phyloP scores from a whole-genome alignment of 2,888 invertebrate genomes.

The Dorcus parallelipipedus region DNA sequence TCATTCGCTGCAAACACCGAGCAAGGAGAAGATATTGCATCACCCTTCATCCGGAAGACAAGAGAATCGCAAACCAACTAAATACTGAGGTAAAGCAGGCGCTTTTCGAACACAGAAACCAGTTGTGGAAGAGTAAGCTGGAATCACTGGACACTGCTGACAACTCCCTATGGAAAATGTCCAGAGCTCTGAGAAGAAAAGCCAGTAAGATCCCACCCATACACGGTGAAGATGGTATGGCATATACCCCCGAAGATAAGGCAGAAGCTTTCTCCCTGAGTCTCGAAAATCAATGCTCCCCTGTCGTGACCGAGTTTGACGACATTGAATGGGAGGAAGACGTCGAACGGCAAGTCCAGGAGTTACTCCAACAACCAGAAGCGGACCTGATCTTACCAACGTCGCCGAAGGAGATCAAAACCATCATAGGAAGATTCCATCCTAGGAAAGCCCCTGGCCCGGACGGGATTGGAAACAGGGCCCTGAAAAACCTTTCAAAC shows the following conservation, averaged over 20 bases:
- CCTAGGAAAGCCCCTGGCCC: too few relatives aligned
- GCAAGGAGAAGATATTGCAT: not conserved
- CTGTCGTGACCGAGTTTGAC: too few relatives aligned
- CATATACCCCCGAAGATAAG: slow-evolving; percentile 9
- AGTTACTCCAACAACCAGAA: too few relatives aligned
- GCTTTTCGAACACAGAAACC: not conserved
- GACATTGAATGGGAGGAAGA: too few relatives aligned
- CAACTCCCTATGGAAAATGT: not conserved
- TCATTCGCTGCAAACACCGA: not conserved
- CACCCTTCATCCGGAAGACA: not conserved
- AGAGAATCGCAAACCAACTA: not conserved
- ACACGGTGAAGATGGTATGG: slow-evolving; percentile 11
- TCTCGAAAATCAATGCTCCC: too few relatives aligned
- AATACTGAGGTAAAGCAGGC: not conserved
- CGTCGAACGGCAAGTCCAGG: too few relatives aligned
- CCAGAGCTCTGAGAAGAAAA: not conserved
- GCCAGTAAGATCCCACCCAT: slow-evolving; percentile 4
- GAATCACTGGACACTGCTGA: not conserved
- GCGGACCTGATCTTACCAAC: too few relatives aligned
- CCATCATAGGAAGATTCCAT: too few relatives aligned
- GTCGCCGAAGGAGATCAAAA: too few relatives aligned
- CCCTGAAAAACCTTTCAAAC: too few relatives aligned
- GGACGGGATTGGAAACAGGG: too few relatives aligned
- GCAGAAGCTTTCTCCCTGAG: not conserved
- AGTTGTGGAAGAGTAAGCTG: not conserved